phyloP scores from a whole-genome alignment of 2,888 invertebrate species.

The Trachelus stipa region DNA sequence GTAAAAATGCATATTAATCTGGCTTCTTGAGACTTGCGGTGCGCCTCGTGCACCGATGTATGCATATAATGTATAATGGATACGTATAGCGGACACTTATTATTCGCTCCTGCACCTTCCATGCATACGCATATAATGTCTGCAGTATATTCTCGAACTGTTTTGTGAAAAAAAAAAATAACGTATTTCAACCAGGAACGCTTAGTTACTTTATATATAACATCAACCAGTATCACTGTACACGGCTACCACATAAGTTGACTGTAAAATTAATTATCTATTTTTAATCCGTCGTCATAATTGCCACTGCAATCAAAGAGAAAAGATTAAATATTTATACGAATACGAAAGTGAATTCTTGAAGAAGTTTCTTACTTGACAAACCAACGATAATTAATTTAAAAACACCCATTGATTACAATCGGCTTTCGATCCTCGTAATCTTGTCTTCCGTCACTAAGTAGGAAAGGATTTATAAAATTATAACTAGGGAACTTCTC shows the following conservation, averaged over 20 bases:
- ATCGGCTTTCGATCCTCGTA: background rate
- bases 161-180: background rate
- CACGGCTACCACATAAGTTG: background rate
- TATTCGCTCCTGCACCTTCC: background rate
- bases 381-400: background rate
- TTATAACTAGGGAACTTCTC: background rate
- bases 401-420: background rate
- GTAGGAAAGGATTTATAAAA: background rate
- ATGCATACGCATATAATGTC: background rate
- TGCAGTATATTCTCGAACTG: background rate
- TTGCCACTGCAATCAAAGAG: background rate
- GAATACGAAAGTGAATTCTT: background rate
- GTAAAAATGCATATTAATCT: slow-evolving; percentile 6
- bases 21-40: background rate
- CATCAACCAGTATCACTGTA: background rate
- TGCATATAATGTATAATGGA: background rate
- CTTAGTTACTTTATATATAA: background rate
- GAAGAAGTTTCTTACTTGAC: background rate
- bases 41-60: background rate
- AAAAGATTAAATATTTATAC: background rate
- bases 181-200: background rate
- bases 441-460: no score
- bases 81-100: background rate
- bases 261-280: background rate
- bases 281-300: background rate